Evolutionary conservation across 2,888 invertebrate genomes (phyloP), one percentile per base, ranked within the genome.

Genomic region (Scelioninae gen. 2): DNA sequence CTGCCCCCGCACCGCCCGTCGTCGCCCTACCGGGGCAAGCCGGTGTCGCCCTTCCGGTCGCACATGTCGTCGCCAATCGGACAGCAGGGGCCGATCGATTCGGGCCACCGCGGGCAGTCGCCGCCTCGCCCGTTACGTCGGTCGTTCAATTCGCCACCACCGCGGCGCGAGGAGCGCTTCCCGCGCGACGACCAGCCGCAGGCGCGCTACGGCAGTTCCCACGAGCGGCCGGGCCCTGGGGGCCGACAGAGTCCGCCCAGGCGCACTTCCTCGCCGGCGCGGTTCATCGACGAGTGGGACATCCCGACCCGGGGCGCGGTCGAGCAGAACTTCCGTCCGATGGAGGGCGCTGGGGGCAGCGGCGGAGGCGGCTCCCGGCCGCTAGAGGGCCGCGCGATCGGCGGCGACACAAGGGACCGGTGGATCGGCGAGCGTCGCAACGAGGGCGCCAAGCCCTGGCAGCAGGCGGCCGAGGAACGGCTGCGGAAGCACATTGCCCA

Each of bases 221-320:
- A 46, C 28, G 60, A 60, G 10, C 60, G 60, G 2, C 60, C 22
- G 7, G 37, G 25, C 13, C 25, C 76, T 9, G 45, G 73, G 9
- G 74, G 64, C 9, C 70, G 61, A 9, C 76, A 63, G 13, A 69
- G 46, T 9, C 76, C 80, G 0, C 79, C 82, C 2, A 76, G 43
- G 1, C 41, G 43, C 3, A 77, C 75, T 15, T 52, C 78, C 5
- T 79, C 83, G 0, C 75, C 74, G 0, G 70, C 77, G 22, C 78
- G 78, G 37, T 81, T 78, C 41, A 76, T 71, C 4, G 84, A 84
- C 60, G 84, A 85, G 0, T 85, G 86, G 86, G 84, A 86, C 35
- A 83, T 83, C 53, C 85, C 85, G 0, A 85, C 79, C 31, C 79
- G 85, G 69, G 81, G 83, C 18, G 78, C 82, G 1, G 61, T 82